Percentiles rank a stretch among this genome's conserved stretches.
phyloP scores from a whole-genome alignment of 2,113 vertebrate species.

The Leucopsar rothschildi region DNA sequence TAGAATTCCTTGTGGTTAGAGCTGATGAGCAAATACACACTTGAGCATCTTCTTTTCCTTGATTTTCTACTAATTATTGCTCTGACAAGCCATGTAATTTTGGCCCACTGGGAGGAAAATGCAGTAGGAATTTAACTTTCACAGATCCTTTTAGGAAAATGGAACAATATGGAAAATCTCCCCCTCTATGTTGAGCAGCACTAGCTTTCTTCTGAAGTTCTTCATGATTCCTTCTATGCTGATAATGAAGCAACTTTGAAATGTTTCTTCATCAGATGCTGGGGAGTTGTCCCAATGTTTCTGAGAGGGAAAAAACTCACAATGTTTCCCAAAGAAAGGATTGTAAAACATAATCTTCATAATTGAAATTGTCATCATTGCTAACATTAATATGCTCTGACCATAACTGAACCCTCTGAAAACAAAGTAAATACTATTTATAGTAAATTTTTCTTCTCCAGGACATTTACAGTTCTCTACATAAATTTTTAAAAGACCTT shows the following conservation, averaged over 20 bases:
- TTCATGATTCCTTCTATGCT: not conserved
- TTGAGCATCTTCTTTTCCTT: not conserved
- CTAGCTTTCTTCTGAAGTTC: not conserved
- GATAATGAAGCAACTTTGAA: not conserved
- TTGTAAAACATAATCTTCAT: not conserved
- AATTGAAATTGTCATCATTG: not conserved
- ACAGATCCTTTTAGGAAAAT: not conserved
- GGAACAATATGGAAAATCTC: not conserved
- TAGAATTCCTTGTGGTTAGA: not conserved
- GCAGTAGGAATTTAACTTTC: not conserved
- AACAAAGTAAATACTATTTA: not conserved
- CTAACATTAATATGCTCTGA: not conserved
- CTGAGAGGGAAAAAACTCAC: not conserved
- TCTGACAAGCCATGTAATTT: not conserved
- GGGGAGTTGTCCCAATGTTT: not conserved
- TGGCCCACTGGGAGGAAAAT: not conserved
- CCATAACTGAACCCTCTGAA: not conserved
- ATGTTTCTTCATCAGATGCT: not conserved
- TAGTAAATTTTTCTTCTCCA: not conserved
- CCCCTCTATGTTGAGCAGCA: not conserved
- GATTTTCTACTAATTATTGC: not conserved
- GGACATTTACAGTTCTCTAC: not conserved
- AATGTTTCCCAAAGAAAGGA: not conserved
- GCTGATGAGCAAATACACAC: not conserved
- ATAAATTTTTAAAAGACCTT: not conserved